phyloP scores from a whole-genome alignment of 2,113 vertebrate species.

The Aepyceros melampus region DNA sequence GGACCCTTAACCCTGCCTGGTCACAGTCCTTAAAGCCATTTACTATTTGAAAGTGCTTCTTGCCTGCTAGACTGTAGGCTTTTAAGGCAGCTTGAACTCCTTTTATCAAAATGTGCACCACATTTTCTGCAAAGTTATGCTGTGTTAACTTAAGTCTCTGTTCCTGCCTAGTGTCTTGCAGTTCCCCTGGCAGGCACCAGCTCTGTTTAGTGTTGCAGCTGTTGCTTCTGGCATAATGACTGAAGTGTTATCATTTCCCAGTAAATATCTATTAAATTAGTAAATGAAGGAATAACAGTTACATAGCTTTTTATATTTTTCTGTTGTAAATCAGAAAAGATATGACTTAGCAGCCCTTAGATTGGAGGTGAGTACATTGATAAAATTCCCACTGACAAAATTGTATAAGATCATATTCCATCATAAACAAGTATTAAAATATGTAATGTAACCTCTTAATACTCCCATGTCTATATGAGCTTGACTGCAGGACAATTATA shows the following conservation, averaged over 20 bases:
- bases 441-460: not conserved
- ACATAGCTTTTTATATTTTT: not conserved
- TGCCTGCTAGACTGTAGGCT: not conserved
- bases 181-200: not conserved
- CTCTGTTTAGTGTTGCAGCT: not conserved
- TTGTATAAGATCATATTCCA: not conserved
- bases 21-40: not conserved
- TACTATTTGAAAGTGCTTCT: not conserved
- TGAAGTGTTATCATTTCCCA: not conserved
- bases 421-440: not conserved
- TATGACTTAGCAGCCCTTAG: not conserved
- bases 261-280: not conserved
- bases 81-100: not conserved
- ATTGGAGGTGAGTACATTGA: not conserved
- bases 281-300: not conserved
- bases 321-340: not conserved
- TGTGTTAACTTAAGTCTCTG: not conserved
- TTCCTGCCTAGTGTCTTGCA: not conserved
- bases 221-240: not conserved
- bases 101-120: not conserved
- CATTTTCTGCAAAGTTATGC: fast-evolving
- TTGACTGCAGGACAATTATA: not conserved
- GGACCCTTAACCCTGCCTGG: not conserved
- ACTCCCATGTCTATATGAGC: not conserved
- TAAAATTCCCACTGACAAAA: not conserved